Evolutionary conservation across 2,797 vertebrate species (phyloP).

Genomic region (Diplodus sargus): DNA sequence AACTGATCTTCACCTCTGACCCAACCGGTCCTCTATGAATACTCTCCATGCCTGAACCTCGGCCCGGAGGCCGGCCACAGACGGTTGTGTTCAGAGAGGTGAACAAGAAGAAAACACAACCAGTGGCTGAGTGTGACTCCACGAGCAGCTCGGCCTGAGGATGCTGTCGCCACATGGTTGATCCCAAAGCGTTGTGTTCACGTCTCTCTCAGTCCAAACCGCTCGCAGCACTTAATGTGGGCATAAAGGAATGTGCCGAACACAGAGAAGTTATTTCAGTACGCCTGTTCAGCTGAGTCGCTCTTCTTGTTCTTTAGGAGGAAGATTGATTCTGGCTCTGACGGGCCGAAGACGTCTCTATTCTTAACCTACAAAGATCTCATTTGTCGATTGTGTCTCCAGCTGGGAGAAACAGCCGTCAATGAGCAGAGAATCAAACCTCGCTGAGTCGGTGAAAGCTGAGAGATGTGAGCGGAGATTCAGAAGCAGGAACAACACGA

Average conservation of each 20-base stretch:
- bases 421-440: slow-evolving; percentile 1
- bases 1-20: no score
- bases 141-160: no score
- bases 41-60: no score
- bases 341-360: neutral
- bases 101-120: no score
- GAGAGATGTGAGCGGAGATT: neutral
- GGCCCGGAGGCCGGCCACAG: no score
- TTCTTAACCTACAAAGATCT: slow-evolving; percentile 12
- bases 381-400: slow-evolving; percentile 16
- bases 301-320: neutral
- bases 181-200: neutral
- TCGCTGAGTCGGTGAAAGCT: neutral
- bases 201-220: neutral
- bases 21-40: no score
- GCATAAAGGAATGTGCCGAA: neutral
- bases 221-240: neutral
- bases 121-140: no score
- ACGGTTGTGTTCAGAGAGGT: no score
- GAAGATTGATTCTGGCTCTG: slow-evolving; percentile 14
- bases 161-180: no score
- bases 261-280: neutral
- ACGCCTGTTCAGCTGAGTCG: no score
- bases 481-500: neutral
- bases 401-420: neutral